Base-by-base conservation (phyloP, 2,888 invertebrate species). In the Ophioninae sp. region DNA sequence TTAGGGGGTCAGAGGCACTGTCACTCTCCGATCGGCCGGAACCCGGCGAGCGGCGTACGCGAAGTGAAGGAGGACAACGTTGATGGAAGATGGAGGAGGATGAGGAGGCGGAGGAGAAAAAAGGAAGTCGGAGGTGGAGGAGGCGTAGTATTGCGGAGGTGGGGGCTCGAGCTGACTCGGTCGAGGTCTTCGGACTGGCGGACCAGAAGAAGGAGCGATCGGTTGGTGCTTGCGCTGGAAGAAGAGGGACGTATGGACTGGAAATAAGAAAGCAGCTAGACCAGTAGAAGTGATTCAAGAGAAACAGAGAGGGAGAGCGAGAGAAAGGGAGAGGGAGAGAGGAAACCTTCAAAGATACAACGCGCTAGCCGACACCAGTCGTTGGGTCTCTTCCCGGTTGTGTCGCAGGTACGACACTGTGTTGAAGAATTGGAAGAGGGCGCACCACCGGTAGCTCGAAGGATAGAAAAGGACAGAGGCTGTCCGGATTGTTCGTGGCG, bases 21-120 rank as follows among this genome's bases (percentile, higher is more conserved):
- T 87, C 86, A 88, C 86, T 85, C 85, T 89, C 30, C 30, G 87
- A 88, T 88, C 88, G 88, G 87, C 86, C 89, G 87, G 87, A 88
- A 89, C 86, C 87, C 87, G 82, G 73, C 84, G 82, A 83, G 83
- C 73, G 82, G 85, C 84, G 87, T 86, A 82, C 82, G 84, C 87
- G 86, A 88, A 87, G 87, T 87, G 87, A 86, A 85, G 86, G 84
- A 85, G 85, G 82, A 86, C 74, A 72, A 71, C 74, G 51, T 80
- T 56, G 82, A 81, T 75, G 20, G 84, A 79, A 67, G 61, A 76
- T 75, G 79, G 67, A 76, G 83, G 67, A 81, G 86, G 82, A 30
- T 1, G 30, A 82, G 76, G 86, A 83, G 73, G 79, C 72, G 77
- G 81, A 78, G 84, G 84, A 85, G 85, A 79, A 76, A 78, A 78